These are phyloP conservation scores for Amphipoea lucens DNA, from an alignment of 2,888 invertebrate species.

Conservation along the genomic window DNA sequence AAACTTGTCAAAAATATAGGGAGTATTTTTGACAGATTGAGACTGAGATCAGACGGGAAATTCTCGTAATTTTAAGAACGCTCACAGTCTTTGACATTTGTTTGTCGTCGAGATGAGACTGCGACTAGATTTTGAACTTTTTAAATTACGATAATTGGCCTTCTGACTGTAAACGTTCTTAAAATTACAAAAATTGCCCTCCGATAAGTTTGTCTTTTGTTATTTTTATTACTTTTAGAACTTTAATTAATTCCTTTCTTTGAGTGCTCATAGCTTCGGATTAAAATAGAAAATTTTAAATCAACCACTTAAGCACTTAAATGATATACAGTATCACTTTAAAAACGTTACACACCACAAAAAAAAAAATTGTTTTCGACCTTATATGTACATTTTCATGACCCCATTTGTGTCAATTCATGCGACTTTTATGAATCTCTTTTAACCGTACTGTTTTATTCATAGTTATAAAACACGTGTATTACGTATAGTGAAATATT, in stretches of 20 bases:
- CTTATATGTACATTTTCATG: background rate
- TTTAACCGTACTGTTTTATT: constrained; percentile 26
- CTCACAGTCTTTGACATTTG: no score
- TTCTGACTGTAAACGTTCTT: background rate
- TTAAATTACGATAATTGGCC: no score
- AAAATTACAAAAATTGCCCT: background rate
- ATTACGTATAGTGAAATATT: constrained; percentile 31
- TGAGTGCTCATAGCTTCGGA: background rate
- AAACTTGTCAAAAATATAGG: background rate
- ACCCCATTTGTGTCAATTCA: constrained; percentile 1
- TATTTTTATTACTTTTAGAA: background rate
- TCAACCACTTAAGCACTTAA: no score
- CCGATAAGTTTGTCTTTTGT: background rate
- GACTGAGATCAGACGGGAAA: background rate
- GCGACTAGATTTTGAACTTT: no score
- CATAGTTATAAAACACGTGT: constrained; percentile 8
- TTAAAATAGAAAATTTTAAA: background rate
- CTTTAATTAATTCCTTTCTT: background rate
- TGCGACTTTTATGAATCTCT: constrained; percentile 10
- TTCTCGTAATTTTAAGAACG: no score
- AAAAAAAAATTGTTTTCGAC: background rate
- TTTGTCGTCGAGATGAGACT: no score
- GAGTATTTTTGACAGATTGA: background rate
- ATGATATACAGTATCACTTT: background rate
- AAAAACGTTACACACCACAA: background rate